Percentiles rank a stretch among this genome's conserved stretches.
Conservation (phyloP, 2,113 vertebrate genomes). For the Tetrao urogallus region DNA sequence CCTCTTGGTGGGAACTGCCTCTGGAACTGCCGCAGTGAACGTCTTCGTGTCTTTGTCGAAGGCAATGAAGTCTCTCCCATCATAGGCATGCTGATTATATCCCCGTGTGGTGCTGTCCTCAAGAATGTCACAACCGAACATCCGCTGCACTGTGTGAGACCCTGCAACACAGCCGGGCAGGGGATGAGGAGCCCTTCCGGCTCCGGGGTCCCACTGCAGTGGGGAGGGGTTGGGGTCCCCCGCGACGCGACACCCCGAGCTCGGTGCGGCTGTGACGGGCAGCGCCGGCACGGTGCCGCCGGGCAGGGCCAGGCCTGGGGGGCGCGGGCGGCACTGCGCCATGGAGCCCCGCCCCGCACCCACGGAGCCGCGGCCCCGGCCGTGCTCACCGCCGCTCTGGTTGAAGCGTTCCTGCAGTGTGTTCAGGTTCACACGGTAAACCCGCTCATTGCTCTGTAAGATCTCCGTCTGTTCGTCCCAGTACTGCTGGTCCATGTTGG, state of each 20-base stretch:
- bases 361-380: too few species aligned
- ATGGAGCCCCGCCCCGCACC: too few species aligned
- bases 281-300: background rate
- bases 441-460: accelerated
- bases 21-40: accelerated
- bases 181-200: background rate
- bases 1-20: background rate
- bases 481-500: background rate
- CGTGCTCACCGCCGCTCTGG: background rate
- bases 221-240: too few species aligned
- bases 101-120: background rate
- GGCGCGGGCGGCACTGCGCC: too few species aligned
- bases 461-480: accelerated
- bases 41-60: conserved; percentile 12
- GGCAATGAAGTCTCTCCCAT: conserved; percentile 61
- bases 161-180: background rate
- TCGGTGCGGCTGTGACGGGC: background rate
- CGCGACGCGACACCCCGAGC: too few species aligned
- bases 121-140: conserved; percentile 30
- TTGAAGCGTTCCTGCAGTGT: background rate
- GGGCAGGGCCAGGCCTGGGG: background rate
- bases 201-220: background rate
- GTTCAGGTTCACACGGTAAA: accelerated
- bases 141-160: background rate
- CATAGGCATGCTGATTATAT: accelerated